A percentile compares a stretch with the other conserved stretches of the same genome.
Conservation (phyloP, 2,113 vertebrate genomes). For the human (Homo sapiens) region DNA sequence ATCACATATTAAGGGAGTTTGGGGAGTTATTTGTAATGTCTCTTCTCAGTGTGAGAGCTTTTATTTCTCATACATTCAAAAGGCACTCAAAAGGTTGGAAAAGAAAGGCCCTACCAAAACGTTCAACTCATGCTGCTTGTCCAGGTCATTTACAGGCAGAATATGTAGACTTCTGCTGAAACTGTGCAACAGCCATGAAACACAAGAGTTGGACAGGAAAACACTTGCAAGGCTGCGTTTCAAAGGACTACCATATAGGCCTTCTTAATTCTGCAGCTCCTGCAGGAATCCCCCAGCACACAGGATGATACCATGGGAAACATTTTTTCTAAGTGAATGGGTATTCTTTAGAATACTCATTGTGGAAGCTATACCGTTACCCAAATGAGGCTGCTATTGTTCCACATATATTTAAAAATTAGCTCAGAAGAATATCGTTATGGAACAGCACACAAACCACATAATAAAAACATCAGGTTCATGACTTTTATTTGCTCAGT, state of each 20-base stretch:
- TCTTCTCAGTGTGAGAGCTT: not conserved
- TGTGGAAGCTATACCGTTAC: not conserved
- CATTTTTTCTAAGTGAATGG: not conserved
- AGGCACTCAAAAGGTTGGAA: not conserved
- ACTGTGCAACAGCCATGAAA: not conserved
- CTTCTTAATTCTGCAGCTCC: not conserved
- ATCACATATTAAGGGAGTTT: not conserved
- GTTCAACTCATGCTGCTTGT: not conserved
- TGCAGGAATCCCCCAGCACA: not conserved
- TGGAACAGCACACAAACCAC: not conserved
- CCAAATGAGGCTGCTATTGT: not conserved
- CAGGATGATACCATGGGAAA: fast-evolving
- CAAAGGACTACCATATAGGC: fast-evolving
- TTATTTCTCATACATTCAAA: not conserved
- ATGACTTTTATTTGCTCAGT: not conserved
- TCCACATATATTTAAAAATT: not conserved
- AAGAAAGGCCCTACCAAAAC: not conserved
- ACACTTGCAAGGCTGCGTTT: not conserved
- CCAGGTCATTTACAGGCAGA: not conserved
- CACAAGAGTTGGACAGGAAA: not conserved
- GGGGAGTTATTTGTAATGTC: not conserved
- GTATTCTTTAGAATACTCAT: not conserved
- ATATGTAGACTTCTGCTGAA: not conserved
- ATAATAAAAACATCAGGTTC: not conserved
- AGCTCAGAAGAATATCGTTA: not conserved